Percentiles rank a stretch among this genome's conserved stretches.
These are phyloP conservation scores for Urocolius indicus DNA, from an alignment of 2,113 vertebrate genomes.

Conservation along the genomic window DNA sequence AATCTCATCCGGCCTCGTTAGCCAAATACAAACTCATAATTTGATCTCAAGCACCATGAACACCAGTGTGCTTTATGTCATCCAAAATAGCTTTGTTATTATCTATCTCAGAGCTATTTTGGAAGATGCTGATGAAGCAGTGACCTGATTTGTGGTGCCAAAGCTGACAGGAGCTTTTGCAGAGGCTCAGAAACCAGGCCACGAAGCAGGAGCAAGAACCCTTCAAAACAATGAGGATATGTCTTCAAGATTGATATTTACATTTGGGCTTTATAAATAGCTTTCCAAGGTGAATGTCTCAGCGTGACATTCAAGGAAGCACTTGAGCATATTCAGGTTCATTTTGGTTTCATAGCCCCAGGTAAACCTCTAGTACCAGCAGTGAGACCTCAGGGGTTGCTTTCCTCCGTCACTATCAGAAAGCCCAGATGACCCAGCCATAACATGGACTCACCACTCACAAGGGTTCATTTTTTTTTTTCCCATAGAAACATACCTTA, in stretches of 20 bases:
- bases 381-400: neutral
- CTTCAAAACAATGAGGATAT: neutral
- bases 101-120: constrained; percentile 15
- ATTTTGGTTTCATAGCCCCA: neutral
- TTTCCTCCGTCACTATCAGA: neutral
- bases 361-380: neutral
- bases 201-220: neutral
- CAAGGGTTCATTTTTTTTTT: neutral
- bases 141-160: constrained; percentile 15
- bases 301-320: neutral
- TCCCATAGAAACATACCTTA: neutral
- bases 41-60: neutral
- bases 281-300: neutral
- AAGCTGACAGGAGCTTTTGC: neutral
- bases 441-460: accelerated
- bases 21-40: neutral
- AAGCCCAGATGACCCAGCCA: neutral
- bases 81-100: neutral
- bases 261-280: neutral
- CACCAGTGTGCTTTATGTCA: neutral
- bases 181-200: neutral
- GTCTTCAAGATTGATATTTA: neutral
- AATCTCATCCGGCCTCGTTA: neutral
- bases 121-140: constrained; percentile 10
- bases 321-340: neutral